A percentile compares a stretch with the other conserved stretches of the same genome.
These are phyloP conservation scores for Mallotus villosus DNA, from an alignment of 2,797 vertebrate genomes.

Conservation along the genomic window DNA sequence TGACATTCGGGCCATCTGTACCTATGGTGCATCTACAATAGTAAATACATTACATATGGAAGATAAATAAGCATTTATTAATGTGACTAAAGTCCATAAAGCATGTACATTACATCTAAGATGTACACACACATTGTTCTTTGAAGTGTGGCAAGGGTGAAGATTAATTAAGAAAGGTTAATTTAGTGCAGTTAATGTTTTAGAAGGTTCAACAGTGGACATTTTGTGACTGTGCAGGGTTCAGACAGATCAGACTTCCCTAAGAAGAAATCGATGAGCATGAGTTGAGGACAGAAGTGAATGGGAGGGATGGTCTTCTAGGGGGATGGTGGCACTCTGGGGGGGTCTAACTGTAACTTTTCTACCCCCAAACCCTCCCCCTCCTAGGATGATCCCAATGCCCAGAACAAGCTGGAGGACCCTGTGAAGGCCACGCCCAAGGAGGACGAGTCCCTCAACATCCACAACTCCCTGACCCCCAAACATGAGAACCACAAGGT, in stretches of 20 bases:
- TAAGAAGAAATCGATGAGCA: neutral
- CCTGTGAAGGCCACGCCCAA: conserved; percentile 91
- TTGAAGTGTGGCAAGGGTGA: no score
- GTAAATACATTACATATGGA: no score
- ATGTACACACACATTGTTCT: no score
- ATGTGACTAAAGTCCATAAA: no score
- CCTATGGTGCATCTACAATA: no score
- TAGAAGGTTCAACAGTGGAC: neutral
- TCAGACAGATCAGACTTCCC: neutral
- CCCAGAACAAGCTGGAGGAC: conserved; percentile 95
- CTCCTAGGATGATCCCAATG: conserved; percentile 79
- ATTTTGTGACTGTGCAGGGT: neutral
- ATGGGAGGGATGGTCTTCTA: neutral
- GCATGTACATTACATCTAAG: no score
- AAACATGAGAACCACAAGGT: conserved; percentile 91
- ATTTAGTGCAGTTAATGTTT: neutral
- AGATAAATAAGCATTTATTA: no score
- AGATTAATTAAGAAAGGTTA: no score
- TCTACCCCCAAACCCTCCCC: conserved; percentile 28
- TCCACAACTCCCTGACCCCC: conserved; percentile 93
- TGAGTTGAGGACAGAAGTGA: neutral
- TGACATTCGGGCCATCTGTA: neutral
- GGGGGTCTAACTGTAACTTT: conserved; percentile 58
- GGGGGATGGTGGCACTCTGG: neutral
- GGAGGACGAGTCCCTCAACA: conserved; percentile 90